A percentile compares a stretch with the other conserved stretches of the same genome.
Conservation (phyloP, 2,113 vertebrate genomes). For the Lycaon pictus region DNA sequence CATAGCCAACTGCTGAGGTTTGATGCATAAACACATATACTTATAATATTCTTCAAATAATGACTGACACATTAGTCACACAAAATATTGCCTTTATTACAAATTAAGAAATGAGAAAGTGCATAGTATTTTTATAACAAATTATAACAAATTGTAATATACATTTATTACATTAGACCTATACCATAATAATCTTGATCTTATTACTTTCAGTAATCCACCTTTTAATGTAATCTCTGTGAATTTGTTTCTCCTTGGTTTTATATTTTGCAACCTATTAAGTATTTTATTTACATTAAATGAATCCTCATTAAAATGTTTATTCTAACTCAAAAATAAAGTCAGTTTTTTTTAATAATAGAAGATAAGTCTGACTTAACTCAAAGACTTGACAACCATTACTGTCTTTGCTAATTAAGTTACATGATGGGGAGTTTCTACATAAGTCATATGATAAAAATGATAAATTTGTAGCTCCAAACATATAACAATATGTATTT, state of each 20-base stretch:
- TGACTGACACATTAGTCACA: not conserved
- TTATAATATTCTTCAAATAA: not conserved
- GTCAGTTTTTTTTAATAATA: not conserved
- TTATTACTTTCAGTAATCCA: not conserved
- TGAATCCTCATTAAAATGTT: not conserved
- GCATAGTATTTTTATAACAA: not conserved
- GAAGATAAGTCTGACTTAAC: not conserved
- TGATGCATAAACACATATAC: not conserved
- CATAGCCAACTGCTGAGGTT: not conserved
- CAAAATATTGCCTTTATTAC: not conserved
- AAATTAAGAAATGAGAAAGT: not conserved
- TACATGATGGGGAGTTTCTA: not conserved
- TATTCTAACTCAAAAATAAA: not conserved
- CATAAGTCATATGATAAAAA: not conserved
- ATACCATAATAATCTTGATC: not conserved
- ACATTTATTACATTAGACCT: not conserved
- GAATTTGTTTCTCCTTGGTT: not conserved
- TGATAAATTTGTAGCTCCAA: not conserved
- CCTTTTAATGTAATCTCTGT: not conserved
- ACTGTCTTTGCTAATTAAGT: not conserved
- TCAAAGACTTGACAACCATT: not conserved
- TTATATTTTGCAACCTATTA: not conserved
- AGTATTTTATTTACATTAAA: too few relatives aligned
- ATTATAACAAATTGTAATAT: not conserved
- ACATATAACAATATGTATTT: not conserved